Base-by-base conservation (phyloP, 2,113 vertebrate species). In the Oryzias celebensis region DNA sequence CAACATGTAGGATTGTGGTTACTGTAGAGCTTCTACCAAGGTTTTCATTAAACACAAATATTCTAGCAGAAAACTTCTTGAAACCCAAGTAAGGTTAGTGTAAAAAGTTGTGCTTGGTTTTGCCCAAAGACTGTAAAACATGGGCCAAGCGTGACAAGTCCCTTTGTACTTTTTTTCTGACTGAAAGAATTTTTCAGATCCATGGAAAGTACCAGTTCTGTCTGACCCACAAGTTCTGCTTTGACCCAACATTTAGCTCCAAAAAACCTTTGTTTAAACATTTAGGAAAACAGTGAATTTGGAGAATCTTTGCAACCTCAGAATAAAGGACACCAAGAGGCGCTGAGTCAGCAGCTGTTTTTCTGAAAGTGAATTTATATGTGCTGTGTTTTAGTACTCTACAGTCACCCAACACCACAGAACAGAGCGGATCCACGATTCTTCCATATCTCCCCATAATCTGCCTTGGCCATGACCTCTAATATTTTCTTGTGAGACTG, bases 361-460 rank as follows among this genome's bases (percentile, higher is more conserved):
- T 66, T 78, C 77, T 49, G 68, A 70, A 73, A 64, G 28, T 63
- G 49, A 82, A 71, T 84, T 80, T 84, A 85, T 74, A 67, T 51
- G 64, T 17, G 26, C 47, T 63, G 66, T 82, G 77, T 82, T 84
- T 83, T 83, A 85, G 83, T 87, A 86, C 69, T 82, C 78, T 85
- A 75, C 18, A 56, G 85, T 82, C 80, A 83, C 52, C 56, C 65
- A 75, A 86, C 75, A 79, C 61, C 52, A 65, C 52, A 49, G 28
- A 80, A 61, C 75, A 78, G 62, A 78, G 64, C 52, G 59, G 43
- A 85, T 76, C 66, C 65, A 83, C 62, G 73, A 70, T 72, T 83
- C 67, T 80, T 44, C 58, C 62, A 80, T 80, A 36, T 36, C 36
- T 36, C 36, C 36, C 36, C 36, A 82, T 71, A 75, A 85, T 84